Evolutionary conservation across 2,888 invertebrate species (phyloP), one percentile per base, ranked within the genome.

Genomic region (Malthinus seriepunctatus): DNA sequence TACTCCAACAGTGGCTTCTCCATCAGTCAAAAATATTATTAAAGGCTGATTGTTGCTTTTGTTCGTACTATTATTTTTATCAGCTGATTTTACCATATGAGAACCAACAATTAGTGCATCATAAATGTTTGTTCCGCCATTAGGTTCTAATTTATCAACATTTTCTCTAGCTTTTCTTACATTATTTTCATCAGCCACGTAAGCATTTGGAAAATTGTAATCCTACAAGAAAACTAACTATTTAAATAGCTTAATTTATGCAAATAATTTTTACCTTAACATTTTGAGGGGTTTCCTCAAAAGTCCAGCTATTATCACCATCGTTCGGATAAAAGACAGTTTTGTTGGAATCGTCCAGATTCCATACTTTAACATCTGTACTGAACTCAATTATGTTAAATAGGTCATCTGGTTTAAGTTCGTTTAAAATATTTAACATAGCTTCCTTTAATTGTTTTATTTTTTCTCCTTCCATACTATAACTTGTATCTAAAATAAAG

Each of bases 401-500:
- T 65, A 82, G 83, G 73, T 90, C 90, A 1, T 83, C 82, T 1
- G 76, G 64, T 51, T 85, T 81, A 23, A 90, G 79, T 65, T 88
- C 84, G 8, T 77, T 75, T 10, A 90, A 79, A 60, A 90, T 89
- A 45, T 83, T 82, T 61, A 80, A 77, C 88, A 90, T 88, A 15
- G 90, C 88, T 54, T 84, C 82, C 51, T 84, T 82, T 10, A 88
- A 77, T 76, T 89, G 88, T 12, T 78, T 75, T 39, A 90, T 83
- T 77, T 88, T 88, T 51, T 80, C 80, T 23, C 86, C 89, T 65
- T 80, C 79, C 90, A 90, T 91, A 46, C 89, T 89, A 6, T 89
- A 89, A 32, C 88, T 89, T 0, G 87, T 85, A 73, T 91, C 90
- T 69, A 91, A 78, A n/a, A 90, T 86, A 73, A 91, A 90, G 8